phyloP scores from a whole-genome alignment of 2,888 invertebrate species.

The Crioceris asparagi region DNA sequence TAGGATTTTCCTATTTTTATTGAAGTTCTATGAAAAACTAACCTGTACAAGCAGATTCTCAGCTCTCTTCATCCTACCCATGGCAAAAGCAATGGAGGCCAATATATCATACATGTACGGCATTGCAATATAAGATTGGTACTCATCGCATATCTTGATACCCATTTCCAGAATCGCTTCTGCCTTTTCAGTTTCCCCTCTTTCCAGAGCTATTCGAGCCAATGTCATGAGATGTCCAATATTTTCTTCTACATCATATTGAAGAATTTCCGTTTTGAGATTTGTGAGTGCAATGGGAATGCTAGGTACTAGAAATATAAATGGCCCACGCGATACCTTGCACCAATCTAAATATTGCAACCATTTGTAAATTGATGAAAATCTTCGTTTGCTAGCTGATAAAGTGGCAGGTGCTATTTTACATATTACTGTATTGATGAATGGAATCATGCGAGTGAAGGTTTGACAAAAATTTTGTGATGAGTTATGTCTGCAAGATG shows the following conservation, averaged over 20 bases:
- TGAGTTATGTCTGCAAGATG: too few species aligned
- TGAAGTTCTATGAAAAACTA: constrained; percentile 1
- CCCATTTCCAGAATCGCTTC: constrained; percentile 35
- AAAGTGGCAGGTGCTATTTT: too few species aligned
- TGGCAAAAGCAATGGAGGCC: constrained; percentile 35
- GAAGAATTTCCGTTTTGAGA: constrained; percentile 8
- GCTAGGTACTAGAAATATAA: too few species aligned
- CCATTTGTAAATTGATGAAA: too few species aligned
- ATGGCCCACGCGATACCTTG: too few species aligned
- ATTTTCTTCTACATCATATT: constrained; percentile 32
- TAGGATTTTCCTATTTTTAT: too few species aligned
- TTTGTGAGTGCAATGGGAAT: too few species aligned
- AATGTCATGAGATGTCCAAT: constrained; percentile 33
- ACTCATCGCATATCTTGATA: constrained; percentile 35
- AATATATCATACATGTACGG: constrained; percentile 38
- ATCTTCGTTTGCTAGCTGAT: too few species aligned
- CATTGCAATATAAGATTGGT: constrained; percentile 31
- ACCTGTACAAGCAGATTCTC: constrained; percentile 33
- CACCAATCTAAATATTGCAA: too few species aligned
- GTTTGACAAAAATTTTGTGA: too few species aligned
- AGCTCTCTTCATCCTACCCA: constrained; percentile 35
- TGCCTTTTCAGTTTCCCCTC: constrained; percentile 33
- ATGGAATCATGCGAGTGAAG: too few species aligned
- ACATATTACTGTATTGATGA: too few species aligned
- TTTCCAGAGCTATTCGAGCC: constrained; percentile 32